phyloP scores from a whole-genome alignment of 1,140 invertebrate genomes.

The Ruditapes philippinarum region DNA sequence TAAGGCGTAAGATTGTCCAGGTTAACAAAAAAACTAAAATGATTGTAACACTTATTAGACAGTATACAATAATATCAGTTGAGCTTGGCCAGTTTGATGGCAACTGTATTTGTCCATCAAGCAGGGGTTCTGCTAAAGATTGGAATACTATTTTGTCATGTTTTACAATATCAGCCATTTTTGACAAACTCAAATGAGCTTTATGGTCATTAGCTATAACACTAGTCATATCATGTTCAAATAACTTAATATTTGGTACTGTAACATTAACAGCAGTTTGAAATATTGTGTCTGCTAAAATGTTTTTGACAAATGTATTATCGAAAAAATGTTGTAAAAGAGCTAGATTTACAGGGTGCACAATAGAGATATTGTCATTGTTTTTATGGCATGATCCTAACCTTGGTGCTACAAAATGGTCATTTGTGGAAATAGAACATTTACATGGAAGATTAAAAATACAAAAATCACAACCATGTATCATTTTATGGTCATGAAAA shows the following conservation, averaged over 20 bases:
- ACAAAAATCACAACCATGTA: conserved; percentile 62
- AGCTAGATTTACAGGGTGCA: conserved; percentile 45
- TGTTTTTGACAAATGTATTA: conserved; percentile 1
- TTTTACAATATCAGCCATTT: conserved; percentile 38
- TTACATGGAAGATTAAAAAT: conserved; percentile 63
- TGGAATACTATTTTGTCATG: conserved; percentile 37
- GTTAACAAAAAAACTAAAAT: not conserved
- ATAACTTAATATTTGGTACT: conserved; percentile 33
- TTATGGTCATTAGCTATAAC: conserved; percentile 28
- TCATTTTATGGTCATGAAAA: conserved; percentile 29
- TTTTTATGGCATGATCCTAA: conserved; percentile 50
- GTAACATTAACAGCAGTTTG: conserved; percentile 2
- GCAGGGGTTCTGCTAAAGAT: conserved; percentile 26
- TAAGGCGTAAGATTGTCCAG: not conserved
- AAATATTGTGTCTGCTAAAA: conserved; percentile 46
- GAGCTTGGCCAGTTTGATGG: not conserved
- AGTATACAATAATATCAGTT: not conserved
- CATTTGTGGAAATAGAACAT: conserved; percentile 63
- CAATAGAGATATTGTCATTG: conserved; percentile 36
- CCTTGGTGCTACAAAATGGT: conserved; percentile 34
- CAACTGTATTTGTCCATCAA: not conserved
- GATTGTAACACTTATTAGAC: not conserved
- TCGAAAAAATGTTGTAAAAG: conserved; percentile 47
- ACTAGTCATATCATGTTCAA: conserved; percentile 15
- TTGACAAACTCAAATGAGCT: conserved; percentile 26